Evolutionary conservation across 1,140 invertebrate genomes (phyloP).

Genomic region (Heliconius hermathena): DNA sequence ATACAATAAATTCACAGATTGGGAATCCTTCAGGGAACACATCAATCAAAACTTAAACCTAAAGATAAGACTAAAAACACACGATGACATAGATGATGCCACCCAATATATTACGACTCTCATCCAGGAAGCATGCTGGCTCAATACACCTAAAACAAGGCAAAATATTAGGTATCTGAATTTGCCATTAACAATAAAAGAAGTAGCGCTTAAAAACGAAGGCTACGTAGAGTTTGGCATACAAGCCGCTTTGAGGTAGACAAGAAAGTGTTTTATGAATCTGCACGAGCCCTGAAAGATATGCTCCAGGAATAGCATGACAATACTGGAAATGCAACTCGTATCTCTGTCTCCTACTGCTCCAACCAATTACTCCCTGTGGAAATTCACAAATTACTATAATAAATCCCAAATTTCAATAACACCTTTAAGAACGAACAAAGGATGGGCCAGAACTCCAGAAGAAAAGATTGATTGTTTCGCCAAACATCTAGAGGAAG

Average conservation of each 20-base stretch:
- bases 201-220: too few species aligned
- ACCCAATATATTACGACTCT: too few species aligned
- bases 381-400: slow-evolving; percentile 1
- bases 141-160: too few species aligned
- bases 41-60: too few species aligned
- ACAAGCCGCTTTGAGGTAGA: neutral
- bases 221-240: neutral
- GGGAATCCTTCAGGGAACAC: too few species aligned
- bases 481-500: neutral
- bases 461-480: neutral
- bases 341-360: slow-evolving; percentile 5
- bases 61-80: too few species aligned
- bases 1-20: too few species aligned
- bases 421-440: neutral
- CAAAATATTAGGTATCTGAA: too few species aligned
- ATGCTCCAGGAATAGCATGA: neutral
- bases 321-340: neutral
- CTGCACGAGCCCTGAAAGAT: neutral
- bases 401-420: neutral
- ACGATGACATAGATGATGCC: too few species aligned
- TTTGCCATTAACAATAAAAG: too few species aligned
- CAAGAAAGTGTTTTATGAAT: neutral
- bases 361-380: neutral
- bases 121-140: too few species aligned
- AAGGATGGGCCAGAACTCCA: neutral